Evolutionary conservation across 2,113 vertebrate genomes (phyloP).

Genomic region (Boulengeromyrus knoepffleri): DNA sequence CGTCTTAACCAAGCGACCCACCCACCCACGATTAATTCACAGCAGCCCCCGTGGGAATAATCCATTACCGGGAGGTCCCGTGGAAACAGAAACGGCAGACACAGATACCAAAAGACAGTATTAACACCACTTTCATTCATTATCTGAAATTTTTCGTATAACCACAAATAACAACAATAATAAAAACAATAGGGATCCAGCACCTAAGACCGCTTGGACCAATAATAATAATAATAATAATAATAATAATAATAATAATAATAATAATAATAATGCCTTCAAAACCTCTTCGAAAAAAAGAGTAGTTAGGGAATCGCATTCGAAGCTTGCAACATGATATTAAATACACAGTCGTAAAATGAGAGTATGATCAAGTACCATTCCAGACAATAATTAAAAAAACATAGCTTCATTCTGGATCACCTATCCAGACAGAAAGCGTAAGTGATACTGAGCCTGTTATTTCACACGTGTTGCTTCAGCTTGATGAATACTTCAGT

Average conservation of each 20-base stretch:
- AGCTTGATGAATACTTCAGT: neutral
- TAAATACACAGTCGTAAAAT: constrained; percentile 2
- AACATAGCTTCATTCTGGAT: constrained; percentile 1
- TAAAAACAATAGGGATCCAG: neutral
- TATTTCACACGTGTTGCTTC: neutral
- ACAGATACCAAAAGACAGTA: neutral
- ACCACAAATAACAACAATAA: neutral
- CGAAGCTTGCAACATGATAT: constrained; percentile 3
- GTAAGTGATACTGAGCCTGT: neutral
- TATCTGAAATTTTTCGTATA: neutral
- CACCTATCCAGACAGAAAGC: neutral
- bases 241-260: neutral
- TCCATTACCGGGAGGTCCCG: neutral
- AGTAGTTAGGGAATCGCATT: neutral
- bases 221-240: neutral
- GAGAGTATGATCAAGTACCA: neutral
- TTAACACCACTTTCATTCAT: neutral
- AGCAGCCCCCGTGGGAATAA: neutral
- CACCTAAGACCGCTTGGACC: neutral
- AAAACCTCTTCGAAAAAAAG: constrained; percentile 13
- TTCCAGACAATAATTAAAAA: neutral
- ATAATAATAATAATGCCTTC: neutral
- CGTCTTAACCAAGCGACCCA: neutral
- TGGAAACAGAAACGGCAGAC: neutral
- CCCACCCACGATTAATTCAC: neutral